Evolutionary conservation across 1,140 invertebrate species (phyloP), one percentile per base, ranked within the genome.

Genomic region (Riptortus pedestris): DNA sequence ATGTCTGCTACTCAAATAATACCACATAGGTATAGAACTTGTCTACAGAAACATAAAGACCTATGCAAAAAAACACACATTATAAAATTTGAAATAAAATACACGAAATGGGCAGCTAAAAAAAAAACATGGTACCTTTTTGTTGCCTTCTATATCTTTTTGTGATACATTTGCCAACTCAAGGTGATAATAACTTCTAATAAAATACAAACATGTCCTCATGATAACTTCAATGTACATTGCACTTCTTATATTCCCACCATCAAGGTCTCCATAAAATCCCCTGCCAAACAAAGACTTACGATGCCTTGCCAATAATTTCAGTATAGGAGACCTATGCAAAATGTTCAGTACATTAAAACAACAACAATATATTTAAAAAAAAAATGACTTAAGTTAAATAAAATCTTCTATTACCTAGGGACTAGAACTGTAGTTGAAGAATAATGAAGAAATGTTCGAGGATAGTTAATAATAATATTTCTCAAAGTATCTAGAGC

Each of bases 191-290:
- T 88, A 93, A 58, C 87, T 88, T 55, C 89, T 77, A 0, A 89
- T 80, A 72, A 85, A 91, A 73, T 91, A 90, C 59, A 93, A 75
- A 72, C 87, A 88, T 26, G 88, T 77, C 0, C 83, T 84, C 62
- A 94, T 83, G 18, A 93, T 73, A 16, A 91, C 80, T 74, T 93
- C 91, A 29, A 93, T 74, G 70, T 90, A 90, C 84, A 90, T 93
- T 70, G 83, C 87, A 55, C 85, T 90, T 2, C 88, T 73, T 16
- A 82, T 80, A 28, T 80, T 75, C 48, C 80, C 66, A 20, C 63
- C 78, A 48, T 74, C 75, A 1, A 83, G 73, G 45, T 86, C 85
- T 4, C 87, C 86, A 65, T 82, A 79, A 73, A 91, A 93, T 61
- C 85, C 85, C 69, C 85, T 82, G 2, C 90, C 90, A 68, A 89